These are phyloP conservation scores for Toxotes chatareus DNA, from an alignment of 2,113 vertebrate genomes.

Conservation along the genomic window DNA sequence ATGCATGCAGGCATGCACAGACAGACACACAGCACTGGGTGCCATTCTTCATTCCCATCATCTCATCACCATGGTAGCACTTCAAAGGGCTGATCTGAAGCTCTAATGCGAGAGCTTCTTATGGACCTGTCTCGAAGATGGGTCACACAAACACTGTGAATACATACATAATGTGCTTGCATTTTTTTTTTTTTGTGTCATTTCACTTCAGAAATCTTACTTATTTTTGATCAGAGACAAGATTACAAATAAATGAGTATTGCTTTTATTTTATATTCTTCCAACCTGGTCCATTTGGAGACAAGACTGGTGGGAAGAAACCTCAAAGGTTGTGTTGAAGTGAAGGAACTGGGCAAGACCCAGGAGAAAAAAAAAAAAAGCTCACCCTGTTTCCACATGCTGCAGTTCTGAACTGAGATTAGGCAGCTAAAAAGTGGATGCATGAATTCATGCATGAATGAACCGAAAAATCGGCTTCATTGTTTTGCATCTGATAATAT, in stretches of 20 bases:
- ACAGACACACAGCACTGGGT: not conserved
- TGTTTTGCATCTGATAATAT: too few relatives aligned
- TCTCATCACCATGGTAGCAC: constrained; percentile 55
- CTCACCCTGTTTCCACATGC: not conserved
- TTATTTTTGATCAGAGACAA: not conserved
- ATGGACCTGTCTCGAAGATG: constrained; percentile 1
- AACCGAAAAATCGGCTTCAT: too few relatives aligned
- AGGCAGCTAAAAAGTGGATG: not conserved
- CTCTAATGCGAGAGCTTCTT: constrained; percentile 39
- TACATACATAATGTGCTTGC: not conserved
- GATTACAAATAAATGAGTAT: not conserved
- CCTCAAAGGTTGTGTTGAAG: not conserved
- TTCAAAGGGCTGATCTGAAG: constrained; percentile 41
- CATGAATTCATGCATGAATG: too few relatives aligned
- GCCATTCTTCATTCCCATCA: constrained; percentile 29
- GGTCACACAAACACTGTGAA: constrained; percentile 6
- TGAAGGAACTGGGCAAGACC: not conserved
- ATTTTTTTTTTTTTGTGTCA: not conserved
- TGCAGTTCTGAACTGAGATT: not conserved
- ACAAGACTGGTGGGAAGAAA: not conserved
- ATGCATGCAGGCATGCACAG: not conserved
- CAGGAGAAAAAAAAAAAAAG: not conserved
- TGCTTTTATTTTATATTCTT: not conserved
- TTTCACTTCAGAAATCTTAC: not conserved
- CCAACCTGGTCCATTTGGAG: not conserved